These are phyloP conservation scores for Cantharis flavilabris DNA, from an alignment of 2,888 invertebrate genomes.

Conservation along the genomic window DNA sequence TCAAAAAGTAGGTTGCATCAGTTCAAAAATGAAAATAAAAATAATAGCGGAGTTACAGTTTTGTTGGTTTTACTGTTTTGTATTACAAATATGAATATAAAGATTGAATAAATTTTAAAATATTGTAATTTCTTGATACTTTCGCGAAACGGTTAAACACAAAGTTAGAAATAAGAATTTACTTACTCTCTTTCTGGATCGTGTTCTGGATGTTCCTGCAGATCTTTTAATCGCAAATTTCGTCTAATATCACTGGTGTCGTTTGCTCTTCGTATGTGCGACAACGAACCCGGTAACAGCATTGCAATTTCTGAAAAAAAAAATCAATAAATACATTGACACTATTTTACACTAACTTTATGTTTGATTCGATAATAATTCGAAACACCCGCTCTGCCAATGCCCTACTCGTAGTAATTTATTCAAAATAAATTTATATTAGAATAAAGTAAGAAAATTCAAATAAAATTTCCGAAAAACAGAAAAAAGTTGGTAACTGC, in stretches of 20 bases:
- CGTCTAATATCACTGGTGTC: constrained; percentile 80
- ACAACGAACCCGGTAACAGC: constrained; percentile 77
- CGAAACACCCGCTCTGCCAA: neutral
- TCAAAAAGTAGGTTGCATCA: neutral
- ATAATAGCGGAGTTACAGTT: neutral
- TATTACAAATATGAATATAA: neutral
- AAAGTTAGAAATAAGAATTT: neutral
- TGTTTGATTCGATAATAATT: neutral
- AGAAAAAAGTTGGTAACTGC: too few relatives aligned
- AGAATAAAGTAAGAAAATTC: too few relatives aligned
- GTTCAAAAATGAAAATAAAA: neutral
- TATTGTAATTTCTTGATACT: neutral
- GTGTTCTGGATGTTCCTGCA: constrained; percentile 71
- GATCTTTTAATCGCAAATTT: constrained; percentile 76
- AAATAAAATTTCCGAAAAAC: too few relatives aligned
- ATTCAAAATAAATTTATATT: too few relatives aligned
- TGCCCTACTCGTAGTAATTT: too few relatives aligned
- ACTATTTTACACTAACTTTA: too few relatives aligned
- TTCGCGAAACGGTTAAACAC: neutral
- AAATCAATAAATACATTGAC: too few relatives aligned
- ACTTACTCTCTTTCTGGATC: constrained; percentile 62
- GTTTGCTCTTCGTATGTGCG: constrained; percentile 76
- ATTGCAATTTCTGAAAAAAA: constrained; percentile 76
- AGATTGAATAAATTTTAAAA: neutral
- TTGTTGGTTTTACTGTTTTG: neutral